Conservation (phyloP, 2,888 invertebrate genomes). For the Dione juno region DNA sequence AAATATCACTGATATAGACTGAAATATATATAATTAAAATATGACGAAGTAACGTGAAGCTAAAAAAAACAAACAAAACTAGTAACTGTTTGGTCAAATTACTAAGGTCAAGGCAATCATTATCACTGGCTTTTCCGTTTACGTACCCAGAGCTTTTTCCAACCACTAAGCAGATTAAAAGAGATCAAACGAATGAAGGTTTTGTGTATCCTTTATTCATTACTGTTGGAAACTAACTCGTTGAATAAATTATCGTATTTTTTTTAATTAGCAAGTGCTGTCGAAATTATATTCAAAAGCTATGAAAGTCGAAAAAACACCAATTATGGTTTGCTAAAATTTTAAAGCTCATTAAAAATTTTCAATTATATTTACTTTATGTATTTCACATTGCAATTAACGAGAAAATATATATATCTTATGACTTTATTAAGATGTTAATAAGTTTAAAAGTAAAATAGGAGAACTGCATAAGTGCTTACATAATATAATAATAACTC, state of each 20-base stretch:
- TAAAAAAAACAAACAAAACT: neutral
- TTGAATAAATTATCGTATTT: conserved; percentile 11
- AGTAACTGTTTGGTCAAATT: conserved; percentile 5
- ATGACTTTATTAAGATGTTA: no score
- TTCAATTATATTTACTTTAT: no score
- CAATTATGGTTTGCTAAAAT: no score
- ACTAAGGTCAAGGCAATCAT: conserved; percentile 44
- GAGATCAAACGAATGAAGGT: conserved; percentile 48
- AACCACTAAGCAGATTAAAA: conserved; percentile 47
- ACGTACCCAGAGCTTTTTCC: conserved; percentile 43
- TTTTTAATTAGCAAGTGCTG: neutral
- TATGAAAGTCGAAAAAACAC: no score
- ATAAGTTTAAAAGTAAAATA: no score
- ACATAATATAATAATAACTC: no score
- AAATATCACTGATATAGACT: no score
- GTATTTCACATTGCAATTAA: no score
- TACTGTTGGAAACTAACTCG: conserved; percentile 7
- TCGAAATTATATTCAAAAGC: neutral
- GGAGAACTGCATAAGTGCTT: no score
- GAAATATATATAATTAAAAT: no score
- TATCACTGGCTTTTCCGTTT: conserved; percentile 37
- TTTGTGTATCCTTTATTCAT: conserved; percentile 46
- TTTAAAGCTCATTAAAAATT: no score
- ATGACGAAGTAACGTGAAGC: neutral
- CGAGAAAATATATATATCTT: no score